Conservation (phyloP, 2,888 invertebrate species). For the Auanema freiburgensis region DNA sequence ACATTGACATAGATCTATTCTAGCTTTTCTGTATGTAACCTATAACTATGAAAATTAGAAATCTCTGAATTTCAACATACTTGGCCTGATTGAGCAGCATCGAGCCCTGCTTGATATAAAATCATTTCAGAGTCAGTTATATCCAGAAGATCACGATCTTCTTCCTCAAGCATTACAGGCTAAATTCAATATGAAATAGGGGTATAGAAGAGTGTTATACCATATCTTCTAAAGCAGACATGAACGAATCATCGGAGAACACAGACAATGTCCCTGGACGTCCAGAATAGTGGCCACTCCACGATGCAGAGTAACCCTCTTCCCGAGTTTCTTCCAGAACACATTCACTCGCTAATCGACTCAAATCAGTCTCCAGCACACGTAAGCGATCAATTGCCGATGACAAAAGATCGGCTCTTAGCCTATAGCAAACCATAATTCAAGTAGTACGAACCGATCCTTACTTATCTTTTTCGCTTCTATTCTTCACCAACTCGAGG, state of each 20-base stretch:
- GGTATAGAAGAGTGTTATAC: slow-evolving; percentile 23
- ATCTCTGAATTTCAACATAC: slow-evolving; percentile 46
- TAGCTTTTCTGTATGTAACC: slow-evolving; percentile 66
- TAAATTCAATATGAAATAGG: not conserved
- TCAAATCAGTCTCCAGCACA: slow-evolving; percentile 33
- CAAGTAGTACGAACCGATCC: not conserved
- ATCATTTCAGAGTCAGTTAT: slow-evolving; percentile 76
- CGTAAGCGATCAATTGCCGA: slow-evolving; percentile 32
- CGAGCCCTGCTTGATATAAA: slow-evolving; percentile 82
- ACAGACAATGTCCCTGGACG: slow-evolving; percentile 68
- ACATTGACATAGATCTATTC: slow-evolving; percentile 85
- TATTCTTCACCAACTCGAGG: slow-evolving; percentile 45
- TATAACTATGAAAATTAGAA: slow-evolving; percentile 7
- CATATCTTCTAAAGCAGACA: slow-evolving; percentile 82
- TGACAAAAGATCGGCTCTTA: slow-evolving; percentile 24
- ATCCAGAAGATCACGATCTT: slow-evolving; percentile 63
- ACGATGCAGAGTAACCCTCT: slow-evolving; percentile 1
- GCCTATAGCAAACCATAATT: slow-evolving; percentile 9
- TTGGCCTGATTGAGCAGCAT: slow-evolving; percentile 77
- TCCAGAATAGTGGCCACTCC: not conserved
- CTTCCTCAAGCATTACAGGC: slow-evolving; percentile 19
- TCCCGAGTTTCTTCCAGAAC: slow-evolving; percentile 16
- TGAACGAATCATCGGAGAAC: slow-evolving; percentile 91
- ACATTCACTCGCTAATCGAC: slow-evolving; percentile 16
- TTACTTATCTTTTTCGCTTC: slow-evolving; percentile 41